Percentiles rank a stretch among this genome's conserved stretches.
Evolutionary conservation across 2,113 vertebrate genomes (phyloP).

Genomic region (Rhizomys pruinosus): DNA sequence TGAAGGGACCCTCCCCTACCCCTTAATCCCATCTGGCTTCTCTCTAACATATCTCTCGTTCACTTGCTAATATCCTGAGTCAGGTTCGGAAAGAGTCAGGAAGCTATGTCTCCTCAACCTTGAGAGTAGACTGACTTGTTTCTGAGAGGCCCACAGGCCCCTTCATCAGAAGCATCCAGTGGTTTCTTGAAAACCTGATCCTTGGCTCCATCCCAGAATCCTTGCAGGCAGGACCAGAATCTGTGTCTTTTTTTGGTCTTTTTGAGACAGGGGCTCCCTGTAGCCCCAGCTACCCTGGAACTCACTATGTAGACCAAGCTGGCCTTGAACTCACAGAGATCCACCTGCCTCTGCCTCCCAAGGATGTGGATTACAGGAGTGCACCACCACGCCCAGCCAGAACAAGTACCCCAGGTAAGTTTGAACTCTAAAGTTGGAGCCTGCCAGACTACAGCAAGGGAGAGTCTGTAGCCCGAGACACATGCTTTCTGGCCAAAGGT

Average conservation of each 20-base stretch:
- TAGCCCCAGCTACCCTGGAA: too few species aligned
- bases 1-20: neutral
- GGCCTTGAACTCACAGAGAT: too few species aligned
- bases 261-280: too few species aligned
- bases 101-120: neutral
- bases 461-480: neutral
- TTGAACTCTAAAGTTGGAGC: neutral
- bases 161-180: neutral
- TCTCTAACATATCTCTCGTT: neutral
- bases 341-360: too few species aligned
- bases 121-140: neutral
- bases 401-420: neutral
- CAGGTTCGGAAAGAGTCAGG: neutral
- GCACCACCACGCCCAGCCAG: too few species aligned
- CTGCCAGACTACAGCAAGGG: neutral
- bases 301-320: too few species aligned
- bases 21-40: neutral
- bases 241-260: too few species aligned
- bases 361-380: too few species aligned
- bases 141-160: neutral
- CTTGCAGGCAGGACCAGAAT: neutral
- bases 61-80: neutral
- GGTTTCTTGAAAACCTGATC: neutral
- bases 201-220: neutral
- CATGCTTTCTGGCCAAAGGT: neutral